These are phyloP conservation scores for Andrena minutula DNA, from an alignment of 2,888 invertebrate species.

Conservation along the genomic window DNA sequence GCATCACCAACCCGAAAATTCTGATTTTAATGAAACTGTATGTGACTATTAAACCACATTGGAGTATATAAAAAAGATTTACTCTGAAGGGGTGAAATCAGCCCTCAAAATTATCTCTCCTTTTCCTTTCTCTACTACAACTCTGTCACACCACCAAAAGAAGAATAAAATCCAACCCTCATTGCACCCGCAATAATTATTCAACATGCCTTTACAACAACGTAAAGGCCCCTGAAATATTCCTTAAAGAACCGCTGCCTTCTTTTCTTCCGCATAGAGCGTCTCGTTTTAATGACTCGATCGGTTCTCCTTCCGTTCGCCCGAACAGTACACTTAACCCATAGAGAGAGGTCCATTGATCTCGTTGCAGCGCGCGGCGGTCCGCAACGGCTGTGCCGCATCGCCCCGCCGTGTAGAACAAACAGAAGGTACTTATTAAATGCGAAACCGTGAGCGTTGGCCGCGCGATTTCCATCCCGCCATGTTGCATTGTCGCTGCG, in stretches of 20 bases:
- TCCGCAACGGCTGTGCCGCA: slow-evolving; percentile 56
- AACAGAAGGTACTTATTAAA: slow-evolving; percentile 63
- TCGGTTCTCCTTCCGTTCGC: slow-evolving; percentile 14
- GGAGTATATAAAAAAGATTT: no score
- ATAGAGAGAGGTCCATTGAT: slow-evolving; percentile 72
- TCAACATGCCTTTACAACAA: background rate
- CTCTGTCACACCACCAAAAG: no score
- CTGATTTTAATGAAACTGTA: no score
- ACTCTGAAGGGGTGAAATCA: no score
- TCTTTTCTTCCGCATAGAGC: background rate
- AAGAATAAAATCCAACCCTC: no score
- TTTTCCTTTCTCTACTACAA: no score
- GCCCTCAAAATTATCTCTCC: no score
- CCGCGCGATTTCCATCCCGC: slow-evolving; percentile 32
- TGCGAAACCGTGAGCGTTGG: slow-evolving; percentile 41
- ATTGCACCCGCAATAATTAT: background rate
- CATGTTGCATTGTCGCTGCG: slow-evolving; percentile 10
- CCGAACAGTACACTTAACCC: slow-evolving; percentile 53
- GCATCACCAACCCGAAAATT: no score
- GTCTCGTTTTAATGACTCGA: slow-evolving; percentile 17
- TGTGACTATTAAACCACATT: no score
- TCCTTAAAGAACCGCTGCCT: background rate
- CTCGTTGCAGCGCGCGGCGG: slow-evolving; percentile 61
- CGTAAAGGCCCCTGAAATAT: background rate
- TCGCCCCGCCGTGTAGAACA: slow-evolving; percentile 52